phyloP scores from a whole-genome alignment of 1,140 invertebrate species.

The Ptiloglossa arizonensis region DNA sequence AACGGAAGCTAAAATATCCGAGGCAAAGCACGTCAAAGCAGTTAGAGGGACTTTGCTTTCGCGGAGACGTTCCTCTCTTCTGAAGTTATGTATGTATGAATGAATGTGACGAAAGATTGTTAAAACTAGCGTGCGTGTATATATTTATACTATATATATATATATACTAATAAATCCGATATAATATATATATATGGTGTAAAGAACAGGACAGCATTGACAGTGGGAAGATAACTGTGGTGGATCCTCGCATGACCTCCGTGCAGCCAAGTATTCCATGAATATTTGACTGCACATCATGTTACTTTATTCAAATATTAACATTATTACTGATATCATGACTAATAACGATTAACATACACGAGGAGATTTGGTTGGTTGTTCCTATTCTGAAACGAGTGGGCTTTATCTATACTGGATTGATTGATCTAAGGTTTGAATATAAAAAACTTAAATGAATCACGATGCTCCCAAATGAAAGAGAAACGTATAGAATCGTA shows the following conservation, averaged over 20 bases:
- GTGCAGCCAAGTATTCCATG: conserved; percentile 79
- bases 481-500: conserved; percentile 55
- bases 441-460: conserved; percentile 45
- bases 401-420: conserved; percentile 66
- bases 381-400: conserved; percentile 78
- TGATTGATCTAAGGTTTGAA: conserved; percentile 59
- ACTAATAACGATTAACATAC: conserved; percentile 74
- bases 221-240: conserved; percentile 73
- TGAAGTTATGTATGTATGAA: conserved; percentile 71
- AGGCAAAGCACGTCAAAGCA: conserved; percentile 50
- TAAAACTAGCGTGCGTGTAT: conserved; percentile 76
- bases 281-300: conserved; percentile 78
- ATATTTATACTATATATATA: conserved; percentile 78
- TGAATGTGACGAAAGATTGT: conserved; percentile 73
- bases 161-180: conserved; percentile 72
- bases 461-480: conserved; percentile 65
- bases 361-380: conserved; percentile 78
- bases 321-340: conserved; percentile 80
- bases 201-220: conserved; percentile 72
- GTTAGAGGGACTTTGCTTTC: conserved; percentile 63
- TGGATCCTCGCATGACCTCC: conserved; percentile 80
- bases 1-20: conserved; percentile 57
- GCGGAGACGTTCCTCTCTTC: conserved; percentile 70
- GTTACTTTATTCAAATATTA: conserved; percentile 81
- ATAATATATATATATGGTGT: conserved; percentile 77